Conservation (phyloP, 2,797 vertebrate genomes). For the Peromyscus eremicus region DNA sequence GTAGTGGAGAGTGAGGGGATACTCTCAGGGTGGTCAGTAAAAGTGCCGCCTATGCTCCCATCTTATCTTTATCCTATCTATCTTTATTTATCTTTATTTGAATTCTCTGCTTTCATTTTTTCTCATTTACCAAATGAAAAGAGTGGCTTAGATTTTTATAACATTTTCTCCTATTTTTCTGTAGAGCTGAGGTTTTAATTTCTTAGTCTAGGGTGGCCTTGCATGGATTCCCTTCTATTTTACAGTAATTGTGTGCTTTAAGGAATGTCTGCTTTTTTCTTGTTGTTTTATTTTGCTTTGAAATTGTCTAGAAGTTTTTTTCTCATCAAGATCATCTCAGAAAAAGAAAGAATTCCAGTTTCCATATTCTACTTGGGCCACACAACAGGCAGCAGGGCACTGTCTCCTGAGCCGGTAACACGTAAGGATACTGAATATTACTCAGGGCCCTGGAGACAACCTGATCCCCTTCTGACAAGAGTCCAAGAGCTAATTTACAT, state of each 20-base stretch:
- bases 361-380: background rate
- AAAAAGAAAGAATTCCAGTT: background rate
- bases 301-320: background rate
- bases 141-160: slow-evolving; percentile 6
- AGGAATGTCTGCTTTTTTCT: background rate
- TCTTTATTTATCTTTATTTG: background rate
- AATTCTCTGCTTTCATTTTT: background rate
- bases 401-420: background rate
- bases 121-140: background rate
- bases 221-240: background rate
- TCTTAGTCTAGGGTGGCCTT: background rate
- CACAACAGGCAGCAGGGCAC: background rate
- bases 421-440: background rate
- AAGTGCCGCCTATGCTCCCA: background rate
- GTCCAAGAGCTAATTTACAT: background rate
- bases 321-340: background rate
- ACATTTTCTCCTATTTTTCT: background rate
- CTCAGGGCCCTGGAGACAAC: background rate
- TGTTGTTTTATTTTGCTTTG: background rate
- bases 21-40: background rate
- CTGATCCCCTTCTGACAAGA: background rate
- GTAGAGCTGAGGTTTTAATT: background rate
- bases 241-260: background rate
- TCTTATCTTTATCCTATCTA: background rate
- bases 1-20: background rate